Base-by-base conservation (phyloP, 2,797 vertebrate species). In the Onychomys torridus region DNA sequence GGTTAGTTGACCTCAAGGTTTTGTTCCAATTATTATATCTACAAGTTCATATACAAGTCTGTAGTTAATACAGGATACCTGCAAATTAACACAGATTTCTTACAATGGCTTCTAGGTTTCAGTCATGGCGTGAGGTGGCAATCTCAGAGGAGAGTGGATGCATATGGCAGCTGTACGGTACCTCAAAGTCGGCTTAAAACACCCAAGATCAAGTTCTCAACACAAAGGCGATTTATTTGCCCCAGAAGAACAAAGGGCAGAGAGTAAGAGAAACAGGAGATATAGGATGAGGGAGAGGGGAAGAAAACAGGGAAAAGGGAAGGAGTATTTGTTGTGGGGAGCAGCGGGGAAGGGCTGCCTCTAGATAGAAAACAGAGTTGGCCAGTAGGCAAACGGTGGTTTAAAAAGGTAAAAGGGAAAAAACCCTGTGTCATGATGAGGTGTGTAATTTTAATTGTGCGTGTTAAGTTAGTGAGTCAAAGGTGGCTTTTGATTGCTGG, bases 101-200 rank as follows among this genome's bases (percentile, higher is more conserved):
- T n/a, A 76, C 61, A 90, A 16, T 37, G 19, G 12, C 71, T 91
- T 92, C n/a, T 67, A 25, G 14, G 2, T 87, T 75, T 86, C 11
- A 14, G 40, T 0, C n/a, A 5, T 29, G 49, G n/a, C 21, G 6
- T 77, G 55, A 93, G 9, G 9, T 13, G 1, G 40, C 13, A 37
- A 25, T 14, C 46, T 12, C 7, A 37, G 63, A 40, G 21, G 10
- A 32, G 10, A 13, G 4, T 79, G 46, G 77, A n/a, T 86, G 12
- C 1, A 16, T 23, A 19, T 0, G 0, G 32, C 6, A 25, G 13
- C n/a, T 71, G 17, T 40, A 21, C 19, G n/a, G 69, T 23, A 40
- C 37, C 37, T 75, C 71, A 43, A 40, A 40, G 71, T 75, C 21
- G 11, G 5, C 12, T 75, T 12, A 43, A 75, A 11, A 75, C 37